Conservation (phyloP, 92 coral and sea anemone species). For the Palythoa grandiflora region DNA sequence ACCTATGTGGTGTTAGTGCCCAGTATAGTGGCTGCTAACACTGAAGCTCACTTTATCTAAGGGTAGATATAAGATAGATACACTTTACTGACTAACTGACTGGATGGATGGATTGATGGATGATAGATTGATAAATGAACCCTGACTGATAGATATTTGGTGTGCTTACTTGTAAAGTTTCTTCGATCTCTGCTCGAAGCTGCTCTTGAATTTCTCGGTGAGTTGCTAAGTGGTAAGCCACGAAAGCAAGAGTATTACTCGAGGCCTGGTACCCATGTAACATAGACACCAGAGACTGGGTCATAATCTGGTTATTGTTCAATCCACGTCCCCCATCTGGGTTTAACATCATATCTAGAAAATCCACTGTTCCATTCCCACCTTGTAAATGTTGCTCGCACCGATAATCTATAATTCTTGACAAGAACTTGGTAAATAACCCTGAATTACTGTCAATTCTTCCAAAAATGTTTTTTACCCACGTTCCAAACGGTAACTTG, state of each 20-base stretch:
- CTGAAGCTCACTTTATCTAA: too few relatives aligned
- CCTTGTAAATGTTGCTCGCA: background rate
- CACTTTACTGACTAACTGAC: background rate
- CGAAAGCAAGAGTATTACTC: slow-evolving; percentile 32
- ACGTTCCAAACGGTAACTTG: slow-evolving; percentile 16
- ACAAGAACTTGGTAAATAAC: slow-evolving; percentile 4
- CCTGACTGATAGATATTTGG: background rate
- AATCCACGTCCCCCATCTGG: slow-evolving; percentile 2
- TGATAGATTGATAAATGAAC: background rate
- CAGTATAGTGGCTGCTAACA: too few relatives aligned
- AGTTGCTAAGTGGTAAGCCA: slow-evolving; percentile 28
- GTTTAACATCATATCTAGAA: slow-evolving; percentile 25
- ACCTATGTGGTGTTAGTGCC: too few relatives aligned
- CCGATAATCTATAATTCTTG: slow-evolving; percentile 26
- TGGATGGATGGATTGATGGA: background rate
- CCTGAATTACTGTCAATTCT: background rate
- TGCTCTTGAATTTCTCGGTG: slow-evolving; percentile 33
- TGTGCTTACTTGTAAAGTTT: background rate
- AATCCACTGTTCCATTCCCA: slow-evolving; percentile 4
- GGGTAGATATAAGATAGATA: too few relatives aligned
- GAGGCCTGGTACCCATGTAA: slow-evolving; percentile 29
- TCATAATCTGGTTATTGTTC: slow-evolving; percentile 34
- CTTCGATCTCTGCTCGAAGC: slow-evolving; percentile 11
- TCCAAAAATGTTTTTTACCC: background rate
- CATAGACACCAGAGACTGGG: background rate